A percentile compares a stretch with the other conserved stretches of the same genome.
These are phyloP conservation scores for Noctuana brunneofusca DNA, from an alignment of 2,888 invertebrate genomes.

Conservation along the genomic window DNA sequence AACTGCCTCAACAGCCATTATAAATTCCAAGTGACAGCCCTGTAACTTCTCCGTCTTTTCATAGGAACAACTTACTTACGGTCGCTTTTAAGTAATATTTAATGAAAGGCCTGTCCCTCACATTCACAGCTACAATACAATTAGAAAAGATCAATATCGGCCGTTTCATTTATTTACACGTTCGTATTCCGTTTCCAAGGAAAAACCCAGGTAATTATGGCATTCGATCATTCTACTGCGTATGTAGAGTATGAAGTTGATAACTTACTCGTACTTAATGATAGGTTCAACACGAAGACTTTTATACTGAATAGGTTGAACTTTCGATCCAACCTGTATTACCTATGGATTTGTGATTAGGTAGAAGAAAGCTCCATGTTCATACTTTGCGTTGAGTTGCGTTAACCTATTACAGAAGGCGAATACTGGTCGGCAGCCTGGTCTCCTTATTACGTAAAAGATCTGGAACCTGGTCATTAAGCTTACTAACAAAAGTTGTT, in stretches of 20 bases:
- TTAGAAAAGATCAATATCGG: slow-evolving; percentile 75
- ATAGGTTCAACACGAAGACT: background rate
- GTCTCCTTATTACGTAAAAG: too few relatives aligned
- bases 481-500: too few relatives aligned
- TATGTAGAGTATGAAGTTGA: slow-evolving; percentile 1
- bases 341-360: too few relatives aligned
- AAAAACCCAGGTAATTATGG: slow-evolving; percentile 26
- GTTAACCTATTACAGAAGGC: too few relatives aligned
- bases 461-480: too few relatives aligned
- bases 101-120: slow-evolving; percentile 63
- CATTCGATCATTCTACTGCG: slow-evolving; percentile 36
- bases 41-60: slow-evolving; percentile 46
- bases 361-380: too few relatives aligned
- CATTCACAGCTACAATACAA: slow-evolving; percentile 65
- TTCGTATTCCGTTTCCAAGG: slow-evolving; percentile 31
- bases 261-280: background rate
- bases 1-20: background rate
- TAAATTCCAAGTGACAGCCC: slow-evolving; percentile 8
- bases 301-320: too few relatives aligned
- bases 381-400: too few relatives aligned
- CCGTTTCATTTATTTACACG: slow-evolving; percentile 60
- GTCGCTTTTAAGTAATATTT: slow-evolving; percentile 71
- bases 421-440: too few relatives aligned
- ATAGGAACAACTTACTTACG: slow-evolving; percentile 63
- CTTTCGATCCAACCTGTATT: too few relatives aligned